Percentiles rank a stretch among this genome's conserved stretches.
Conservation (phyloP, 2,888 invertebrate genomes). For the Sipha maydis region DNA sequence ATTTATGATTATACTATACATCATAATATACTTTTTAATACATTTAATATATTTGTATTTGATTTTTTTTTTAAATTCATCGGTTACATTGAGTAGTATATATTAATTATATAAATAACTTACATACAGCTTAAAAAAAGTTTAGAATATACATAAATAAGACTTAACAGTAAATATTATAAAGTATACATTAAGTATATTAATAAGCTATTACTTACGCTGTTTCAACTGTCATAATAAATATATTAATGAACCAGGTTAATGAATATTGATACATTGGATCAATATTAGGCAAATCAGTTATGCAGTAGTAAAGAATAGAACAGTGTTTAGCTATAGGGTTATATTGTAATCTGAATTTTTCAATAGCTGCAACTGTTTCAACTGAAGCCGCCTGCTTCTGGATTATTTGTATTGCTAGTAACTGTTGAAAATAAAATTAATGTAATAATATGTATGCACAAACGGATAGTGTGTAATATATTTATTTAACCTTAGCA, state of each 20-base stretch:
- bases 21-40: too few relatives aligned
- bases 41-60: too few relatives aligned
- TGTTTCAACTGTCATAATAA: constrained; percentile 80
- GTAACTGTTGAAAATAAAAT: constrained; percentile 62
- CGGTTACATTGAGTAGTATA: too few relatives aligned
- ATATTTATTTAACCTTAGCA: constrained; percentile 73
- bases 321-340: constrained; percentile 84
- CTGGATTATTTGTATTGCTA: constrained; percentile 83
- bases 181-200: too few relatives aligned
- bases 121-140: not conserved
- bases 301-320: constrained; percentile 83
- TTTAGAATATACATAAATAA: too few relatives aligned
- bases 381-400: constrained; percentile 83
- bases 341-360: constrained; percentile 78
- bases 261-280: constrained; percentile 91
- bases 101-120: not conserved
- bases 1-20: too few relatives aligned
- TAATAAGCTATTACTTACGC: constrained; percentile 67
- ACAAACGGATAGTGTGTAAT: not conserved
- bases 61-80: too few relatives aligned
- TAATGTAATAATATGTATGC: not conserved
- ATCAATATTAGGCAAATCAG: constrained; percentile 84
- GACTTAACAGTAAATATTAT: too few relatives aligned
- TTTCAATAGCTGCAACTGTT: constrained; percentile 81
- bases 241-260: constrained; percentile 86